Evolutionary conservation across 2,797 vertebrate species (phyloP).

Genomic region (Enteromius argenteus): DNA sequence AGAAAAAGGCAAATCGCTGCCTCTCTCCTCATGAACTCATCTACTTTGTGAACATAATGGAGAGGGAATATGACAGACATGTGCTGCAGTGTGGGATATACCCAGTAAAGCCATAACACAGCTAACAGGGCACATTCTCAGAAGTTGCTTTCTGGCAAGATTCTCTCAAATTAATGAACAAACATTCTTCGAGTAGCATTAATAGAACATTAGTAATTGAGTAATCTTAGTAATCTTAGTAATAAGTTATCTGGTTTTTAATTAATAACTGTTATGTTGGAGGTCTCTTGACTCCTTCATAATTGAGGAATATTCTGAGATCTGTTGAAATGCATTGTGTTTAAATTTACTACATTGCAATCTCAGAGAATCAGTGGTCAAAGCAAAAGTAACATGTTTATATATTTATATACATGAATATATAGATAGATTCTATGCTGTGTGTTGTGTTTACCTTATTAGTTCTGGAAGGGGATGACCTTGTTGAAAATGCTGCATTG

Average conservation of each 20-base stretch:
- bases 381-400: too few species aligned
- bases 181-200: background rate
- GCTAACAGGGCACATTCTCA: background rate
- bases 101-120: background rate
- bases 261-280: conserved; percentile 16
- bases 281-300: conserved; percentile 48
- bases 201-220: background rate
- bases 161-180: background rate
- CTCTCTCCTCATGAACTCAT: conserved; percentile 10
- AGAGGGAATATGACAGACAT: conserved; percentile 27
- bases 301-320: conserved; percentile 36
- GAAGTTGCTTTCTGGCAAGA: background rate
- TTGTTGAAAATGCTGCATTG: conserved; percentile 43
- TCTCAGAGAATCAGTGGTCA: background rate
- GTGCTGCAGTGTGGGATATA: too few species aligned
- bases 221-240: too few species aligned
- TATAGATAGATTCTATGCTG: too few species aligned
- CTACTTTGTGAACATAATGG: background rate
- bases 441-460: conserved; percentile 47
- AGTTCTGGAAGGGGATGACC: conserved; percentile 48
- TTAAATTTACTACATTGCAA: background rate
- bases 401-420: too few species aligned
- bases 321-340: conserved; percentile 6
- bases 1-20: background rate
- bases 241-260: background rate